Evolutionary conservation across 2,797 vertebrate genomes (phyloP).

Genomic region (Todus mexicanus): DNA sequence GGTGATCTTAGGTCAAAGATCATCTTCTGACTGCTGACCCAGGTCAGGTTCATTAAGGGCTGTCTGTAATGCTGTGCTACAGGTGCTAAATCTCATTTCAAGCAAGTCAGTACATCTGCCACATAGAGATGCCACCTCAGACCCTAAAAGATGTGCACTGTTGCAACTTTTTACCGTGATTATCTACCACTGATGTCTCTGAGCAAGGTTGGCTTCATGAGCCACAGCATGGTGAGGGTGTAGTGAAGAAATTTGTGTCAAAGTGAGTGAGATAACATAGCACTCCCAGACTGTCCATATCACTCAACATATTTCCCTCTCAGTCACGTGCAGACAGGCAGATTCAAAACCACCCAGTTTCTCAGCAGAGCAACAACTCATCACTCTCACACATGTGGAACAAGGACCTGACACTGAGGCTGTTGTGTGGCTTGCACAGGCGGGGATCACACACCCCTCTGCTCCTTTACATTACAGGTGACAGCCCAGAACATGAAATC

Average conservation of each 20-base stretch:
- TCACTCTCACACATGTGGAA: not conserved
- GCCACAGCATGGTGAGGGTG: accelerated
- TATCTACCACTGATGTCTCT: not conserved
- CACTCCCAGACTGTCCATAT: not conserved
- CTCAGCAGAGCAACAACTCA: not conserved
- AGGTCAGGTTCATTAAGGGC: not conserved
- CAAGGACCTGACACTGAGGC: accelerated
- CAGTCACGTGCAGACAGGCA: not conserved
- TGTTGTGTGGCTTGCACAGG: too few relatives aligned
- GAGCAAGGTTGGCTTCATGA: not conserved
- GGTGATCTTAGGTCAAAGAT: not conserved
- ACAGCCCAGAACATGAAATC: not conserved
- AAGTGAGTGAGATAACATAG: not conserved
- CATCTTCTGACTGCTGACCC: not conserved
- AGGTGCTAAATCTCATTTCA: not conserved
- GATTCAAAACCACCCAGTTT: not conserved
- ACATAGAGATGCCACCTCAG: not conserved
- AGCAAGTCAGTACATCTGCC: not conserved
- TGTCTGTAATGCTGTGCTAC: not conserved
- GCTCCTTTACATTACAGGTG: not conserved
- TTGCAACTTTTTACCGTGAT: not conserved
- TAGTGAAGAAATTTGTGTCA: not conserved
- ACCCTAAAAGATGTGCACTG: not conserved
- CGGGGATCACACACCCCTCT: accelerated
- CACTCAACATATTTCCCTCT: not conserved